Conservation (phyloP, 2,888 invertebrate genomes). For the Onthophagus sagittarius region DNA sequence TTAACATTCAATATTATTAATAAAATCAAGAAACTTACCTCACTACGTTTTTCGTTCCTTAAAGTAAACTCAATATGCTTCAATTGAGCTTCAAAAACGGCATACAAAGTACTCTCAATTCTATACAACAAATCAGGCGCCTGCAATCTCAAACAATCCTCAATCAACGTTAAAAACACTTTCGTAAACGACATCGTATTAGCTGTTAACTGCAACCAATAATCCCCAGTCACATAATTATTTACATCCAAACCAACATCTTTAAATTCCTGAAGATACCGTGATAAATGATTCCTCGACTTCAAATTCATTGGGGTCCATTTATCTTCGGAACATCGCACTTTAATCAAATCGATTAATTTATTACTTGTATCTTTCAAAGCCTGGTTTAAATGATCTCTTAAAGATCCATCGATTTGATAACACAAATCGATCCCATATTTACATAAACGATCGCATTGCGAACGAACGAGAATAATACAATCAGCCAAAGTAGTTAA, state of each 20-base stretch:
- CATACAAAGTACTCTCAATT: slow-evolving; percentile 68
- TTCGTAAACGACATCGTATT: slow-evolving; percentile 80
- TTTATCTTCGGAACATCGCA: slow-evolving; percentile 72
- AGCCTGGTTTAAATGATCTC: slow-evolving; percentile 71
- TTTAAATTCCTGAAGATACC: slow-evolving; percentile 67
- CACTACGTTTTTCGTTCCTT: slow-evolving; percentile 53
- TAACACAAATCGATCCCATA: slow-evolving; percentile 88
- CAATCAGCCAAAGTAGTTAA: slow-evolving; percentile 82
- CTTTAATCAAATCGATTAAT: slow-evolving; percentile 75
- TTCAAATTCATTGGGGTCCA: slow-evolving; percentile 83
- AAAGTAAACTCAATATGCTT: slow-evolving; percentile 58
- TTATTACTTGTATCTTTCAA: slow-evolving; percentile 77
- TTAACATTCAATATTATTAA: too few relatives aligned
- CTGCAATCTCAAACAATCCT: slow-evolving; percentile 71
- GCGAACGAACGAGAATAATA: slow-evolving; percentile 73
- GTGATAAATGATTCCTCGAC: slow-evolving; percentile 64
- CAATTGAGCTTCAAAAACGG: slow-evolving; percentile 72
- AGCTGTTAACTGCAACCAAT: slow-evolving; percentile 71
- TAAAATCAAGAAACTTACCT: too few relatives aligned
- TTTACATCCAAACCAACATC: slow-evolving; percentile 66
- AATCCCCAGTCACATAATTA: slow-evolving; percentile 62
- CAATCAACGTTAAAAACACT: slow-evolving; percentile 67
- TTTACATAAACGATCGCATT: slow-evolving; percentile 62
- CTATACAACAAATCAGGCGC: slow-evolving; percentile 71
- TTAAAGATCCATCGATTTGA: slow-evolving; percentile 81